Evolutionary conservation across 2,113 vertebrate genomes (phyloP).

Genomic region (Neomonachus schauinslandi): DNA sequence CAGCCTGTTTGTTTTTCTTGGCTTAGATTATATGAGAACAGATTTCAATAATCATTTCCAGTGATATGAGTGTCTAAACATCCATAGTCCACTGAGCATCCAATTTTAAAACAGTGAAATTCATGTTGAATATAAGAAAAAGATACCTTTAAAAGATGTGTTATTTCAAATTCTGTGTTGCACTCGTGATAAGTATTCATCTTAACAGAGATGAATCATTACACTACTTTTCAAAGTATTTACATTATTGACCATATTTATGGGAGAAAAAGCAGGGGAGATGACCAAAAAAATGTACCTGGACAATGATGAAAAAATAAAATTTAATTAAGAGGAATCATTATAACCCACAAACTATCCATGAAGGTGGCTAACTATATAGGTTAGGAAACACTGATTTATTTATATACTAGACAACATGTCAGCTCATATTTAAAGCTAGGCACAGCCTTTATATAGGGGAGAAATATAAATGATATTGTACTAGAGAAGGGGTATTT

Average conservation of each 20-base stretch:
- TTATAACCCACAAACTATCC: background rate
- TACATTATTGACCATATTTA: background rate
- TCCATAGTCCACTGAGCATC: background rate
- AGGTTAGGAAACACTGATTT: background rate
- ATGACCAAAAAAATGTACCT: background rate
- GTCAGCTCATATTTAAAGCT: background rate
- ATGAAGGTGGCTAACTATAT: background rate
- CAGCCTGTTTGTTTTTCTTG: background rate
- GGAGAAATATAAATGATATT: background rate
- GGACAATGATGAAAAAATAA: background rate
- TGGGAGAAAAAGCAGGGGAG: background rate
- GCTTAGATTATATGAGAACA: background rate
- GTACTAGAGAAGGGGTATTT: background rate
- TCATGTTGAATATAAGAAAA: slow-evolving; percentile 41
- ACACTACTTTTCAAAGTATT: background rate
- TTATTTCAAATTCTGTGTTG: background rate
- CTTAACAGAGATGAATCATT: background rate
- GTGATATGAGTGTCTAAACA: background rate
- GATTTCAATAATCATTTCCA: slow-evolving; percentile 42
- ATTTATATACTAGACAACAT: background rate
- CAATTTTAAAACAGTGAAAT: background rate
- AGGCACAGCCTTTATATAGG: background rate
- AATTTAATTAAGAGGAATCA: background rate
- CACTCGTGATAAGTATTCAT: background rate
- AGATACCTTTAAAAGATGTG: background rate